Conservation (phyloP, 2,113 vertebrate species). For the Platysternon megacephalum region DNA sequence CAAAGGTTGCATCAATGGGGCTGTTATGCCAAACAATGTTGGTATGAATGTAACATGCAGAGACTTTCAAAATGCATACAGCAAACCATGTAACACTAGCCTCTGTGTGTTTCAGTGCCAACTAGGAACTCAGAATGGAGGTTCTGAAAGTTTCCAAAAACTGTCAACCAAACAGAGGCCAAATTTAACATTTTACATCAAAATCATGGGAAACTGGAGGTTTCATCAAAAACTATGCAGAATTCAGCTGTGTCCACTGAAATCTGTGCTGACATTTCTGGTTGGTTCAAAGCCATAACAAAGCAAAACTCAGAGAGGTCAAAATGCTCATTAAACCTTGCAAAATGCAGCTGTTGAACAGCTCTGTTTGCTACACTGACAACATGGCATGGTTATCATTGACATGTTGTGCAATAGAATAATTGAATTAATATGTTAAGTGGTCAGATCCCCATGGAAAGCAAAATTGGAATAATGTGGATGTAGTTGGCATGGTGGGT, state of each 20-base stretch:
- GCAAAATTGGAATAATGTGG: neutral
- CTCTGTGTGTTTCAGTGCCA: neutral
- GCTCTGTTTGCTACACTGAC: rapidly evolving
- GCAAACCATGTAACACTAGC: neutral
- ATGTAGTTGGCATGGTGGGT: neutral
- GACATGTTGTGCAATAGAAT: neutral
- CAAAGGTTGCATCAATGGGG: neutral
- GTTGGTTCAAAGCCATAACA: neutral
- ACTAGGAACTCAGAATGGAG: neutral
- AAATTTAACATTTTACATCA: neutral
- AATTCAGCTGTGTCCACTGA: neutral
- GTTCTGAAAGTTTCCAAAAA: neutral
- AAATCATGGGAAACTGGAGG: neutral
- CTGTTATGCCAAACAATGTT: neutral
- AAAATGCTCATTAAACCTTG: neutral
- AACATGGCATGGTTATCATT: neutral
- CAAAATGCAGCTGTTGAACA: neutral
- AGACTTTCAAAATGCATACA: neutral
- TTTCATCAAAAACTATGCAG: neutral
- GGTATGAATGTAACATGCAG: neutral
- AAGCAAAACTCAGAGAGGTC: neutral
- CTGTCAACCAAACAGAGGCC: neutral
- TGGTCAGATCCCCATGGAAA: neutral
- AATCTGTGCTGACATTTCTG: neutral
- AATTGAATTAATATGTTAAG: neutral